Conservation (phyloP, 2,888 invertebrate species). For the Malthinus flaveolus region DNA sequence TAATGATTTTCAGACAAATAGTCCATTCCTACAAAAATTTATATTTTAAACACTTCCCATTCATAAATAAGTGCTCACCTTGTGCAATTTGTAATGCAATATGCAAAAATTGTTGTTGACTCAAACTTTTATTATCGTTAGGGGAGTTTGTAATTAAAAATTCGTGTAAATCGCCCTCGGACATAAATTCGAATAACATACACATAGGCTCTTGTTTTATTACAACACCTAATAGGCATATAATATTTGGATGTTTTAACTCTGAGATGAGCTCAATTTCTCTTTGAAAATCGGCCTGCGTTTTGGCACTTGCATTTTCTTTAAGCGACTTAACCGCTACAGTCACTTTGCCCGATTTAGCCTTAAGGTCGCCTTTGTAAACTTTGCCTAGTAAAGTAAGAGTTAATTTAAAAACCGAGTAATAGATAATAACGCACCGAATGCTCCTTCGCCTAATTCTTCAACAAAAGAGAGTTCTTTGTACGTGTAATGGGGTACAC, state of each 20-base stretch:
- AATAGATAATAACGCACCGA: constrained; percentile 62
- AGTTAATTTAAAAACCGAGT: constrained; percentile 13
- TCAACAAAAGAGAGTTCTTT: constrained; percentile 85
- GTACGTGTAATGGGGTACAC: constrained; percentile 84
- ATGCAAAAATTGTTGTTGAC: constrained; percentile 85
- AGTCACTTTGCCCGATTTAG: constrained; percentile 70
- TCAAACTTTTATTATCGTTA: constrained; percentile 74
- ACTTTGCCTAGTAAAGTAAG: constrained; percentile 73
- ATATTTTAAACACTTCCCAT: constrained; percentile 4
- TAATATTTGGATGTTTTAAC: constrained; percentile 92
- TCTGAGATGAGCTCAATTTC: constrained; percentile 96
- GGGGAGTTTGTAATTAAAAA: constrained; percentile 92
- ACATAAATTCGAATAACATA: constrained; percentile 98
- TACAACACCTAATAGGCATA: constrained; percentile 91
- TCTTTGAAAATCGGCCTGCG: constrained; percentile 87
- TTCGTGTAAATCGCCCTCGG: constrained; percentile 93
- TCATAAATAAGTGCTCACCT: constrained; percentile 47
- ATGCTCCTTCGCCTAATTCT: constrained; percentile 94
- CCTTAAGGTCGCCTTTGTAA: constrained; percentile 86
- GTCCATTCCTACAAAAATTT: constrained; percentile 72
- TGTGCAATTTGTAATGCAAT: constrained; percentile 87
- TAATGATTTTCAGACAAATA: constrained; percentile 90
- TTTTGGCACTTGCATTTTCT: constrained; percentile 89
- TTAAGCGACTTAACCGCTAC: constrained; percentile 95
- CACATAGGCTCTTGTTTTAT: constrained; percentile 88